Evolutionary conservation across 2,797 vertebrate species (phyloP).

Genomic region (Hipposideros larvatus): DNA sequence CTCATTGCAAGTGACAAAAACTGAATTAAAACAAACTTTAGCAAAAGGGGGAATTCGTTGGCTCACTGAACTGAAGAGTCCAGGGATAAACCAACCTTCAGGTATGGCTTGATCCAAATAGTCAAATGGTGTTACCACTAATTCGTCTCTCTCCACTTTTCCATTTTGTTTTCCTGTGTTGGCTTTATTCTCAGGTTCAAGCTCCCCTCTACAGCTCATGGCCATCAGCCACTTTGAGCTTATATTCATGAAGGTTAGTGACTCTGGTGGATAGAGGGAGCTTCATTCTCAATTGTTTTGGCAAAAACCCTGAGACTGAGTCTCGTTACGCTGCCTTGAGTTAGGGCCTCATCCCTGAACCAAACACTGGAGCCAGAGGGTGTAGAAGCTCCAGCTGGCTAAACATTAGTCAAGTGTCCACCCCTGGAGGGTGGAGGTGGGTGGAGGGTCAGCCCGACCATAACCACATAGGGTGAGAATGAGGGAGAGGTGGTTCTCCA

Average conservation of each 20-base stretch:
- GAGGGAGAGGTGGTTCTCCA: neutral
- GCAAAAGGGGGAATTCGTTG: neutral
- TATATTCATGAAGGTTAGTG: neutral
- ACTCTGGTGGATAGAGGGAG: neutral
- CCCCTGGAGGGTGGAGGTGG: neutral
- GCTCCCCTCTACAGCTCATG: neutral
- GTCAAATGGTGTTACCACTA: neutral
- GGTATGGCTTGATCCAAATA: neutral
- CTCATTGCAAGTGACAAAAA: conserved; percentile 6
- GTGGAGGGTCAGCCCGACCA: neutral
- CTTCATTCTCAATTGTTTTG: neutral
- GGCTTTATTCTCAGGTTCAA: neutral
- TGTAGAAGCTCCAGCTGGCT: neutral
- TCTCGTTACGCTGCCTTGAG: neutral
- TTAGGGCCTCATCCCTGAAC: neutral
- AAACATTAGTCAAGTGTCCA: neutral
- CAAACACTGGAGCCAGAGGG: neutral
- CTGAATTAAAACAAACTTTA: conserved; percentile 28
- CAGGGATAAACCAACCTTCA: neutral
- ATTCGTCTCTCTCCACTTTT: neutral
- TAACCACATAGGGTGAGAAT: neutral
- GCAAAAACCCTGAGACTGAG: neutral
- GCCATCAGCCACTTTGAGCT: neutral
- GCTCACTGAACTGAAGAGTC: neutral
- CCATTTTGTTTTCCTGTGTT: neutral